phyloP scores from a whole-genome alignment of 2,113 vertebrate genomes.

The Eurypyga helias region DNA sequence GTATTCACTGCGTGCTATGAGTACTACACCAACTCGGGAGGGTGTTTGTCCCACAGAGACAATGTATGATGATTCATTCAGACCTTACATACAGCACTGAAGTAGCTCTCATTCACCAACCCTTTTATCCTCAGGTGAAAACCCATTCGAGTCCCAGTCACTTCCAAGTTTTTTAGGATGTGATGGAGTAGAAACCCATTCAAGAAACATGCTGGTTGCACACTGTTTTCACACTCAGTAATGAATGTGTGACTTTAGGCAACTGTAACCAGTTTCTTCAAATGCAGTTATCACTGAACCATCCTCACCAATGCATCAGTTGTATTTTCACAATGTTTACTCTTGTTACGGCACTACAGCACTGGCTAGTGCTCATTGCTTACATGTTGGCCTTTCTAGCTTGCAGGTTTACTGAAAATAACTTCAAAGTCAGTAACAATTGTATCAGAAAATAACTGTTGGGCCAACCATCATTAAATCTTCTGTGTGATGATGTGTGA shows the following conservation, averaged over 20 bases:
- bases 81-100: neutral
- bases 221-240: neutral
- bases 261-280: neutral
- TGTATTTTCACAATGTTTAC: neutral
- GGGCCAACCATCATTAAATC: neutral
- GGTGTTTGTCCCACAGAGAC: neutral
- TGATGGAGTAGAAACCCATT: neutral
- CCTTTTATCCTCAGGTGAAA: neutral
- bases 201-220: neutral
- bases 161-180: neutral
- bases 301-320: neutral
- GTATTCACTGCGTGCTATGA: neutral
- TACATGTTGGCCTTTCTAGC: neutral
- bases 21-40: neutral
- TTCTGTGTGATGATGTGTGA: neutral
- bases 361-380: neutral
- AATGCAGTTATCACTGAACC: neutral
- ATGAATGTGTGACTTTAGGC: slow-evolving; percentile 4
- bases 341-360: neutral
- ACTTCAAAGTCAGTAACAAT: neutral
- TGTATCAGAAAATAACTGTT: neutral
- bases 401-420: neutral
- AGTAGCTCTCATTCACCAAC: neutral
- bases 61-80: neutral
- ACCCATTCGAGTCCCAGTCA: neutral